A percentile compares a stretch with the other conserved stretches of the same genome.
Conservation (phyloP, 1,140 invertebrate genomes). For the Aphelinus atriplicis region DNA sequence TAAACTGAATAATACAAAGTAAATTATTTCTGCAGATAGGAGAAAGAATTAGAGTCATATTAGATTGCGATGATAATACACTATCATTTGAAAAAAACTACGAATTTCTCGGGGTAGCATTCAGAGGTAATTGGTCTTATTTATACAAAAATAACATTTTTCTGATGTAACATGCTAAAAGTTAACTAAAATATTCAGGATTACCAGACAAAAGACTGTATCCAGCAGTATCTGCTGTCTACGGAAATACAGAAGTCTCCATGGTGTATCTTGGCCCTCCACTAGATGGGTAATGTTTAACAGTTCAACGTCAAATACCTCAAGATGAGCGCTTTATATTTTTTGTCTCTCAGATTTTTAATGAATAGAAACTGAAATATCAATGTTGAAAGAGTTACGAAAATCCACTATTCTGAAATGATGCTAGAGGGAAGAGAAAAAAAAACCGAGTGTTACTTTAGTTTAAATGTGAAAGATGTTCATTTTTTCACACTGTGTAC, state of each 20-base stretch:
- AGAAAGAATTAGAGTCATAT: slow-evolving; percentile 94
- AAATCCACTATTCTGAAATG: not conserved
- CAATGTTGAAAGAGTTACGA: too few species aligned
- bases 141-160: slow-evolving; percentile 23
- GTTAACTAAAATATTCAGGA: slow-evolving; percentile 69
- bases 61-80: slow-evolving; percentile 97
- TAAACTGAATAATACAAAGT: too few species aligned
- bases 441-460: slow-evolving; percentile 1
- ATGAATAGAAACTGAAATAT: too few species aligned
- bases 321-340: slow-evolving; percentile 18
- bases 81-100: slow-evolving; percentile 98
- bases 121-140: slow-evolving; percentile 77
- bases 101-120: slow-evolving; percentile 98
- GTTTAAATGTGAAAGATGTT: slow-evolving; percentile 20
- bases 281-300: slow-evolving; percentile 85
- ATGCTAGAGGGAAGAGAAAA: not conserved
- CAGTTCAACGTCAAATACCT: slow-evolving; percentile 40
- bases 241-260: slow-evolving; percentile 99
- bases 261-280: slow-evolving; percentile 98
- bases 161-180: not conserved
- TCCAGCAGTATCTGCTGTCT: slow-evolving; percentile 96
- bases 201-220: slow-evolving; percentile 93
- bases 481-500: slow-evolving; percentile 18
- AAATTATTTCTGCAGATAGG: slow-evolving; percentile 78
- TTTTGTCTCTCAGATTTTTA: not conserved